Percentiles rank a stretch among this genome's conserved stretches.
phyloP scores from a whole-genome alignment of 2,797 vertebrate species.

The Phalloptychus januarius region DNA sequence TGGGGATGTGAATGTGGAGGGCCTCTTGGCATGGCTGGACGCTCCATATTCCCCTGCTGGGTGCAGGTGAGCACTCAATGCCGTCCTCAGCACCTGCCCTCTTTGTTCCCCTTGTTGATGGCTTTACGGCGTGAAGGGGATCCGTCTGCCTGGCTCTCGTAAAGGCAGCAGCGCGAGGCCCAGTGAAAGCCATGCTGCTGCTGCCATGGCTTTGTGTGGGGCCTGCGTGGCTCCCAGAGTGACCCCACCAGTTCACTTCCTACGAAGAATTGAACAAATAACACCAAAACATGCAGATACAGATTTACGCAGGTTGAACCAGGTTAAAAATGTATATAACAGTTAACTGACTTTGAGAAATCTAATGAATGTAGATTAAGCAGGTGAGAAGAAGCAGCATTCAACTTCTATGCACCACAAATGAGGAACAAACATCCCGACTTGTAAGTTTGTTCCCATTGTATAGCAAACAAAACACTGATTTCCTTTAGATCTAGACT shows the following conservation, averaged over 20 bases:
- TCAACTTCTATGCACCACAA: no score
- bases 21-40: conserved; percentile 77
- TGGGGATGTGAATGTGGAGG: conserved; percentile 71
- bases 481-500: no score
- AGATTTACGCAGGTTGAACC: neutral
- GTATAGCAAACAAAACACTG: no score
- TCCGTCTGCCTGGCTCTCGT: conserved; percentile 80
- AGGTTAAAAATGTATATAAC: neutral
- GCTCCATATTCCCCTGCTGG: conserved; percentile 72
- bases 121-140: conserved; percentile 81
- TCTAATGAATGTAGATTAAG: neutral
- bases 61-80: conserved; percentile 85
- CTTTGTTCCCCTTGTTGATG: conserved; percentile 82
- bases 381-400: no score
- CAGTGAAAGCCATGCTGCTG: conserved; percentile 78
- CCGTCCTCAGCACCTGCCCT: conserved; percentile 81
- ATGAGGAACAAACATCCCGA: no score
- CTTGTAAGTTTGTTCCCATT: no score
- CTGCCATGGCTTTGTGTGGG: conserved; percentile 76
- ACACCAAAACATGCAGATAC: neutral
- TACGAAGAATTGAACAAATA: neutral
- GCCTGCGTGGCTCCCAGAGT: conserved; percentile 60
- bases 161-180: conserved; percentile 77
- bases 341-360: neutral
- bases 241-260: conserved; percentile 53